Percentiles rank a stretch among this genome's conserved stretches.
These are phyloP conservation scores for Conger conger DNA, from an alignment of 2,113 vertebrate species.

Conservation along the genomic window DNA sequence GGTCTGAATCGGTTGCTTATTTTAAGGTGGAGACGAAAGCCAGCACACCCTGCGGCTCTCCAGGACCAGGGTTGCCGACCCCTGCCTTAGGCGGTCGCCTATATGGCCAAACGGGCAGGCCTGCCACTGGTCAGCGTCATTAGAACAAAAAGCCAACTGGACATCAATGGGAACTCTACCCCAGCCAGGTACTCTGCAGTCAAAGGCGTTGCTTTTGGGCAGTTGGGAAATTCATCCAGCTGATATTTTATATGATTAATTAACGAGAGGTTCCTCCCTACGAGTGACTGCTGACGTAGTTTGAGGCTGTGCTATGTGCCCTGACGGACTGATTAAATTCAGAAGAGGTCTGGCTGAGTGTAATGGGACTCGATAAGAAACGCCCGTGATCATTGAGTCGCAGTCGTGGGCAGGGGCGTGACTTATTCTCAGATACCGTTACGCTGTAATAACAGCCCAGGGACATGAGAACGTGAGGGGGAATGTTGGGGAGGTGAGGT, in stretches of 20 bases:
- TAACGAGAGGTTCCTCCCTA: conserved; percentile 1
- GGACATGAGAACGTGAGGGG: conserved; percentile 30
- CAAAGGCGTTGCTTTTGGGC: neutral
- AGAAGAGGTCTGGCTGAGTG: conserved; percentile 30
- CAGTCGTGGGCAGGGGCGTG: conserved; percentile 10
- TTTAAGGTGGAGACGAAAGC: too few species aligned
- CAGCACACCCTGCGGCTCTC: too few species aligned
- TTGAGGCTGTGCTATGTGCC: conserved; percentile 31
- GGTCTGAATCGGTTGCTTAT: too few species aligned
- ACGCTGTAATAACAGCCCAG: conserved; percentile 34
- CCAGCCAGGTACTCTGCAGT: neutral
- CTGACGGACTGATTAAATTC: conserved; percentile 44
- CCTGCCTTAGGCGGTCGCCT: too few species aligned
- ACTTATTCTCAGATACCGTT: conserved; percentile 13
- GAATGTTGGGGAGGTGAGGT: conserved; percentile 38
- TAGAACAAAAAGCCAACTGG: neutral
- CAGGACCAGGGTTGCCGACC: too few species aligned
- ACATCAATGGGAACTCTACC: neutral
- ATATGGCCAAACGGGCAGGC: too few species aligned
- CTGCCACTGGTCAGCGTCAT: too few species aligned
- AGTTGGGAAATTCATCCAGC: neutral
- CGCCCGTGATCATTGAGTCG: conserved; percentile 42
- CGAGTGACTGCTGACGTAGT: neutral
- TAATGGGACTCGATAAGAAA: conserved; percentile 42
- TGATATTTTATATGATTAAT: conserved; percentile 26